Evolutionary conservation across 2,113 vertebrate species (phyloP).

Genomic region (Hippocampus zosterae): DNA sequence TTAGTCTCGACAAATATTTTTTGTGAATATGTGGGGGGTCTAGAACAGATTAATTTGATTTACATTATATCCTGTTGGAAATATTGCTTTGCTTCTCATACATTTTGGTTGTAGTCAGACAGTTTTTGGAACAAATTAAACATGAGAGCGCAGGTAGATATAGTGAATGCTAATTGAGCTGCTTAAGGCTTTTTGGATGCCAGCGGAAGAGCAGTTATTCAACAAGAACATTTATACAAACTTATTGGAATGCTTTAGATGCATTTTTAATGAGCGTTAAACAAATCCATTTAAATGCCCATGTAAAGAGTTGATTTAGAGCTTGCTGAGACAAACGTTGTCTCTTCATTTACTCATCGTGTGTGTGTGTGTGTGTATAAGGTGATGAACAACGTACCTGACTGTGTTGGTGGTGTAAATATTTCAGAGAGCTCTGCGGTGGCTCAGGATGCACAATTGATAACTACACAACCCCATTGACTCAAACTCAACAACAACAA

Average conservation of each 20-base stretch:
- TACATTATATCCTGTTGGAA: not conserved
- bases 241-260: not conserved
- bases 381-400: slow-evolving; percentile 1
- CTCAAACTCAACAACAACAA: not conserved
- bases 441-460: not conserved
- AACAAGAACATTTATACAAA: not conserved
- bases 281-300: slow-evolving; percentile 19
- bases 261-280: slow-evolving; percentile 7
- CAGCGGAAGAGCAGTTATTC: not conserved
- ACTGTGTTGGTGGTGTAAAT: not conserved
- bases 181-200: not conserved
- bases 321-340: slow-evolving; percentile 38
- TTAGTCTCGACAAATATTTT: too few species aligned
- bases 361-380: slow-evolving; percentile 1
- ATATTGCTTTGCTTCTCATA: not conserved
- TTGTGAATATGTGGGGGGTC: too few species aligned
- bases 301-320: not conserved
- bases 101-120: not conserved
- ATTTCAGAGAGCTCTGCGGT: not conserved
- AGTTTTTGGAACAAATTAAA: not conserved
- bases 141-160: not conserved
- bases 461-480: not conserved
- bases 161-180: not conserved
- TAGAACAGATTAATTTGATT: too few species aligned
- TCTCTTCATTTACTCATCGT: slow-evolving; percentile 51